These are phyloP conservation scores for Ormyrus pomaceus DNA, from an alignment of 2,888 invertebrate genomes.

Conservation along the genomic window DNA sequence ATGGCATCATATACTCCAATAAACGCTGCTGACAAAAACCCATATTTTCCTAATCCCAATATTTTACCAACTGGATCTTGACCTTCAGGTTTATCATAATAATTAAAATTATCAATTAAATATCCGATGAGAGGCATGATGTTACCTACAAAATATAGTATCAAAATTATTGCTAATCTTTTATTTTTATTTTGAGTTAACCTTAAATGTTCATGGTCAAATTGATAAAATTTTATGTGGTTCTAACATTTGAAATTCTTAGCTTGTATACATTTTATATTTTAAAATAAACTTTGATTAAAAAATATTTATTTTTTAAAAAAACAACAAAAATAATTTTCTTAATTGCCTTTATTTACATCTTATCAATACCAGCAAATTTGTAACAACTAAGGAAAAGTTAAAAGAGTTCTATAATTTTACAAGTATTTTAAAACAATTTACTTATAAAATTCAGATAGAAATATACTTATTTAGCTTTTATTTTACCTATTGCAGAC, in stretches of 20 bases:
- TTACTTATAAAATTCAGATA: neutral
- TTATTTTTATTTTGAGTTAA: constrained; percentile 29
- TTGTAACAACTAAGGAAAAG: neutral
- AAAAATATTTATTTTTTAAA: neutral
- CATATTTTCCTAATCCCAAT: constrained; percentile 79
- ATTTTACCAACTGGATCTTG: constrained; percentile 78
- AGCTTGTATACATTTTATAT: neutral
- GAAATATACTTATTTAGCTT: constrained; percentile 29
- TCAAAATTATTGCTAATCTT: neutral
- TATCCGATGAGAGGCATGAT: neutral
- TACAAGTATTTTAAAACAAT: neutral
- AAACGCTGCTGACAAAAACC: constrained; percentile 76
- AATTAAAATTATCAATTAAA: constrained; percentile 4
- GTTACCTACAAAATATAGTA: constrained; percentile 10
- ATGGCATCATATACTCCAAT: constrained; percentile 80
- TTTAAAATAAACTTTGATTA: neutral
- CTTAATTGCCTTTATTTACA: too few relatives aligned
- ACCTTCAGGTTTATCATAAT: constrained; percentile 59
- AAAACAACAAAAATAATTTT: too few relatives aligned
- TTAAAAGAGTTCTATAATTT: neutral
- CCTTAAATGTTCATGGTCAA: neutral
- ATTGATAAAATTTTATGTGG: too few relatives aligned
- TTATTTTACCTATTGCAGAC: neutral
- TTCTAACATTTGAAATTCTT: too few relatives aligned
- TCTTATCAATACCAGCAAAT: neutral